phyloP scores from a whole-genome alignment of 2,113 vertebrate species.

The Bufo bufo region DNA sequence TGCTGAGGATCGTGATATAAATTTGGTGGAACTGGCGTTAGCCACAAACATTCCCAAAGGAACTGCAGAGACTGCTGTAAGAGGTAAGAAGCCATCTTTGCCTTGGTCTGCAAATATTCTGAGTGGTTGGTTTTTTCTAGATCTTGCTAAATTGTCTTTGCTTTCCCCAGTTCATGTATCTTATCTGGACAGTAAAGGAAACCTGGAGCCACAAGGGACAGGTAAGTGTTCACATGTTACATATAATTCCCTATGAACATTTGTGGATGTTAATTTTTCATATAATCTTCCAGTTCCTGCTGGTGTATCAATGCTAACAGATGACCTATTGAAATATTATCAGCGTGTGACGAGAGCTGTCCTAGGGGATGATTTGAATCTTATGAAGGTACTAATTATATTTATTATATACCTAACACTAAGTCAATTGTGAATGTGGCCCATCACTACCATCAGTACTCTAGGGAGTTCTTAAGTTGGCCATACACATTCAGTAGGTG shows the following conservation, averaged over 20 bases:
- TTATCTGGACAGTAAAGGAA: conserved; percentile 90
- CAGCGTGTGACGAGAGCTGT: conserved; percentile 89
- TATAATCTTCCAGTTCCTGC: conserved; percentile 74
- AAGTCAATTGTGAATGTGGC: background rate
- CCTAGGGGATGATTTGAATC: conserved; percentile 86
- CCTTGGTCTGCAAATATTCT: background rate
- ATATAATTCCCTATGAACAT: too few relatives aligned
- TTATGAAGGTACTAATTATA: conserved; percentile 82
- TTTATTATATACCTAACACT: background rate
- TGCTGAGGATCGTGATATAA: conserved; percentile 86
- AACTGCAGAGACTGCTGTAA: conserved; percentile 85
- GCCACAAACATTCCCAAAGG: conserved; percentile 89
- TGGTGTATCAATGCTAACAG: conserved; percentile 84
- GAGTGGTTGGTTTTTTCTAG: background rate
- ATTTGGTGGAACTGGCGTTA: conserved; percentile 87
- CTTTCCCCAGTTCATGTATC: conserved; percentile 81
- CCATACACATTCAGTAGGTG: too few relatives aligned
- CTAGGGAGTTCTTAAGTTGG: background rate
- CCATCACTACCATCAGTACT: background rate
- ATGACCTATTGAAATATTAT: conserved; percentile 91
- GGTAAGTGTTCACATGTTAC: conserved; percentile 67
- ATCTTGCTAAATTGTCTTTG: background rate
- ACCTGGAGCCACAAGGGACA: conserved; percentile 85
- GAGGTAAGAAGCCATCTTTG: conserved; percentile 64
- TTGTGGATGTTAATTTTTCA: background rate